Evolutionary conservation across 2,113 vertebrate species (phyloP).

Genomic region (Misgurnus anguillicaudatus): DNA sequence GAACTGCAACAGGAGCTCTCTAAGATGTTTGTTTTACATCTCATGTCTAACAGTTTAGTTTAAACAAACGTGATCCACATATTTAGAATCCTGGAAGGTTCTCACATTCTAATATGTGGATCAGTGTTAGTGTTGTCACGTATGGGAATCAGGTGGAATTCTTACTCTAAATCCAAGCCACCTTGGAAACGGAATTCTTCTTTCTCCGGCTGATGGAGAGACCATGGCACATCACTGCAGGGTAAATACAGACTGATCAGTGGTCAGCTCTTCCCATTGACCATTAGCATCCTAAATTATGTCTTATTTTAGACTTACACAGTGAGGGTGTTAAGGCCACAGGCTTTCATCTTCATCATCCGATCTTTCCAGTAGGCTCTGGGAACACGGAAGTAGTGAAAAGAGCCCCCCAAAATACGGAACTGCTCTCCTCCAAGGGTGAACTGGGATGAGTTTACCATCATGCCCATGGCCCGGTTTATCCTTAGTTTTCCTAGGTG

Average conservation of each 20-base stretch:
- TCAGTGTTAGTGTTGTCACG: constrained; percentile 5
- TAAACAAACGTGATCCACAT: neutral
- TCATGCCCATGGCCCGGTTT: constrained; percentile 77
- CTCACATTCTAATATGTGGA: constrained; percentile 10
- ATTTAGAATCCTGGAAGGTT: neutral
- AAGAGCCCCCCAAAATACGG: constrained; percentile 81
- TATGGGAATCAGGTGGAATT: constrained; percentile 2
- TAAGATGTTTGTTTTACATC: neutral
- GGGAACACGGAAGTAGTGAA: constrained; percentile 89
- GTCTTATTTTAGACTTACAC: constrained; percentile 73
- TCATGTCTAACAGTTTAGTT: constrained; percentile 9
- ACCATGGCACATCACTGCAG: constrained; percentile 88
- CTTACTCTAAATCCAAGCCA: constrained; percentile 87
- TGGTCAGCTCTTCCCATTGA: neutral
- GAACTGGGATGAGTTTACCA: constrained; percentile 76
- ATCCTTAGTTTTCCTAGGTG: constrained; percentile 62
- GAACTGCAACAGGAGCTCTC: neutral
- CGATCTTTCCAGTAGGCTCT: constrained; percentile 90
- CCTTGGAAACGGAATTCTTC: constrained; percentile 83
- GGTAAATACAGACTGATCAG: constrained; percentile 2
- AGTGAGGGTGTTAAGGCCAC: constrained; percentile 91
- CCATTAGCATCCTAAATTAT: neutral
- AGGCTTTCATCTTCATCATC: constrained; percentile 89
- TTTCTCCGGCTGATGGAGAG: constrained; percentile 86
- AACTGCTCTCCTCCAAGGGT: constrained; percentile 80